Evolutionary conservation across 2,888 invertebrate species (phyloP).

Genomic region (Rotaria macrura): DNA sequence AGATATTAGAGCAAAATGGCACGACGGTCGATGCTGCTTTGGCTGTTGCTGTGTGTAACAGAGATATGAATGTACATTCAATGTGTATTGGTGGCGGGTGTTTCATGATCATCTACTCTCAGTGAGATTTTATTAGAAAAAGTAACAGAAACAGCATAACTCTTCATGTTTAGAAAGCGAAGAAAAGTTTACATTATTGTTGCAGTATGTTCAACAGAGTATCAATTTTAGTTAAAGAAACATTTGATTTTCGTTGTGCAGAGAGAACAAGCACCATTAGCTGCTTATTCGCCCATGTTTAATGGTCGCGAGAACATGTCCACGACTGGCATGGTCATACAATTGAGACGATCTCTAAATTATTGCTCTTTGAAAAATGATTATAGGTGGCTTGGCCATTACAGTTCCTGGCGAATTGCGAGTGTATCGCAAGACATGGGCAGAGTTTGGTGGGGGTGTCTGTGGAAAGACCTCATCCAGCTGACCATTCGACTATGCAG

Average conservation of each 20-base stretch:
- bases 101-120: slow-evolving; percentile 25
- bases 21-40: slow-evolving; percentile 28
- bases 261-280: background rate
- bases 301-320: background rate
- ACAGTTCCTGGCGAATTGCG: slow-evolving; percentile 25
- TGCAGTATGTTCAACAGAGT: background rate
- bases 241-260: no score
- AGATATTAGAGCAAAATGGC: slow-evolving; percentile 5
- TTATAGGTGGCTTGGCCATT: background rate
- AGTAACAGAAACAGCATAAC: background rate
- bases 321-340: background rate
- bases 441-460: slow-evolving; percentile 45
- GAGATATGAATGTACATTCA: slow-evolving; percentile 29
- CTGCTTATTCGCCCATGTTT: background rate
- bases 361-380: background rate
- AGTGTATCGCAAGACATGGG: slow-evolving; percentile 9
- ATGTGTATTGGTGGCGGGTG: slow-evolving; percentile 31
- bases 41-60: slow-evolving; percentile 28
- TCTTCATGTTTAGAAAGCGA: background rate
- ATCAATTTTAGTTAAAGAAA: no score
- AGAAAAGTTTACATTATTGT: background rate
- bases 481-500: slow-evolving; percentile 68
- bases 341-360: background rate
- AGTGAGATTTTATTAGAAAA: background rate
- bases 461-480: slow-evolving; percentile 67